Evolutionary conservation across 2,113 vertebrate species (phyloP).

Genomic region (Procavia capensis): DNA sequence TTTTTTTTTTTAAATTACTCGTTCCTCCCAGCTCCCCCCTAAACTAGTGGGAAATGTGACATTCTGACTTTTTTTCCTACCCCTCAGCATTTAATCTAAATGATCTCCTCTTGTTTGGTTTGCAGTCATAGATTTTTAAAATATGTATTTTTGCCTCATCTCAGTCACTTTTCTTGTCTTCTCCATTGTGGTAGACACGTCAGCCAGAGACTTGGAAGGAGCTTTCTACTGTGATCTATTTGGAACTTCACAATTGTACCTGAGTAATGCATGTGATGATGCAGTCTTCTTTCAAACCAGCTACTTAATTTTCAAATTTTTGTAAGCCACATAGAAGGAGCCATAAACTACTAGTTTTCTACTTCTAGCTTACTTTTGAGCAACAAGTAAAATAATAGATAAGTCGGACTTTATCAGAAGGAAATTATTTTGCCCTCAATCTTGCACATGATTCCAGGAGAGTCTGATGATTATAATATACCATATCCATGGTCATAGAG

Average conservation of each 20-base stretch:
- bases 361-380: not conserved
- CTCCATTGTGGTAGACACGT: not conserved
- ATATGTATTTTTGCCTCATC: not conserved
- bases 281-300: not conserved
- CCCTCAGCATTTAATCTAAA: not conserved
- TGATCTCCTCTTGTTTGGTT: not conserved
- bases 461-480: not conserved
- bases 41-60: not conserved
- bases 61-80: not conserved
- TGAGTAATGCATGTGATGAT: not conserved
- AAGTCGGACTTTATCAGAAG: too few species aligned
- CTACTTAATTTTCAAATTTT: slow-evolving; percentile 7
- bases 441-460: not conserved
- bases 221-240: not conserved
- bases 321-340: not conserved
- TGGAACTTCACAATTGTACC: not conserved
- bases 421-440: not conserved
- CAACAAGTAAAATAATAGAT: too few species aligned
- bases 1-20: too few species aligned
- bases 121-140: not conserved
- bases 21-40: not conserved
- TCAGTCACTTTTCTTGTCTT: not conserved
- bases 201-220: not conserved
- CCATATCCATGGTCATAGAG: not conserved
- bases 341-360: not conserved